Base-by-base conservation (phyloP, 2,888 invertebrate genomes). In the Epistrophella euchroma region DNA sequence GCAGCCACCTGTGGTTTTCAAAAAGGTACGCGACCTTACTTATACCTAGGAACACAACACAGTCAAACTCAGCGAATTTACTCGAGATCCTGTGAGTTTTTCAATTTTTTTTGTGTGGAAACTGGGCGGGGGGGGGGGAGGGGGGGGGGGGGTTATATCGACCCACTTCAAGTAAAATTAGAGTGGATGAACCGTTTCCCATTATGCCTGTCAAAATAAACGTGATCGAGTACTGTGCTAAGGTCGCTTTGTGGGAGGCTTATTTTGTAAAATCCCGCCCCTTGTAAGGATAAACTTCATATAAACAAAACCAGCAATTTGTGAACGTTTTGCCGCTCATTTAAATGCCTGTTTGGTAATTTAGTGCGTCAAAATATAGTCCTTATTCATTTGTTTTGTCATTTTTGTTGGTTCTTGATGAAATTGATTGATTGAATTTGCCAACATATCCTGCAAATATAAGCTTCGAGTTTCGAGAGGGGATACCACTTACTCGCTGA, bases 131-230 rank as follows among this genome's bases (percentile, higher is more conserved):
- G n/a, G n/a, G n/a, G n/a, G n/a, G n/a, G n/a, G n/a, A n/a, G n/a
- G n/a, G 4, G 2, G 7, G 28, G 5, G 4, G 43, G 15, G 2
- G 25, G n/a, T 17, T 28, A 32, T 25, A 28, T n/a, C 64, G 71
- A 60, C 76, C 68, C 72, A 73, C 58, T 75, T 76, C 68, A 75
- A 80, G 75, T 72, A 76, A 75, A 84, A 80, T 80, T 76, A 84
- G 72, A 80, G 80, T 80, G 80, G 77, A 72, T 84, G 84, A 80
- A 80, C 75, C 80, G 72, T 84, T 80, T 75, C 32, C 81, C 62
- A 80, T 75, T 75, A 80, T 75, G 19, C 40, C 75, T 76, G 80
- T 84, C 84, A 80, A 56, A 75, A 70, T 84, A 72, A 84, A 75
- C 62, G 58, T 66, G 79, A 75, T 74, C 56, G 74, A 79, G 81